phyloP scores from a whole-genome alignment of 2,888 invertebrate species.

The Acanthoscelides obtectus region DNA sequence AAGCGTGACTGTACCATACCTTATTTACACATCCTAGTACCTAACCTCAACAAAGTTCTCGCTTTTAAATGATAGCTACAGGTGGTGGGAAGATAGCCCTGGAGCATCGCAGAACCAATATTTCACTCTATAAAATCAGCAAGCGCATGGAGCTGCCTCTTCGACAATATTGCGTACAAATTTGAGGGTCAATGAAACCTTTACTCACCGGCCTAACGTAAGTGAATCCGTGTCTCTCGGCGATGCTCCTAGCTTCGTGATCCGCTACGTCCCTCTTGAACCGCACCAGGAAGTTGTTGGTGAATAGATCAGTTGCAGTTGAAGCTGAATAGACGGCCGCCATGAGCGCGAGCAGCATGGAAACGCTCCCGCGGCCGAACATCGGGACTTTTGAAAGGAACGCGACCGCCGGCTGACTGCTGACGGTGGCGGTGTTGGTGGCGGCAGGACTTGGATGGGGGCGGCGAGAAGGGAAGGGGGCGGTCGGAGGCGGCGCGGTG shows the following conservation, averaged over 20 bases:
- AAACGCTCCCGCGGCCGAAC: constrained; percentile 41
- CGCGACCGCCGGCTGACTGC: constrained; percentile 22
- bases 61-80: no score
- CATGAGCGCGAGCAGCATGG: constrained; percentile 26
- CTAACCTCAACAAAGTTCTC: no score
- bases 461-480: neutral
- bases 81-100: no score
- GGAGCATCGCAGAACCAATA: no score
- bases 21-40: no score
- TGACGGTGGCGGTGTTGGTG: constrained; percentile 15
- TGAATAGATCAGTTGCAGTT: constrained; percentile 62
- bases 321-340: constrained; percentile 27
- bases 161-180: no score
- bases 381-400: constrained; percentile 35
- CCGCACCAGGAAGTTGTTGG: constrained; percentile 92
- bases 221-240: constrained; percentile 86
- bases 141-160: no score
- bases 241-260: constrained; percentile 75
- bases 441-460: constrained; percentile 8
- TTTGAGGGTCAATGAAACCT: no score
- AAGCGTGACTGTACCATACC: no score
- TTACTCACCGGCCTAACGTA: constrained; percentile 89
- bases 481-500: neutral
- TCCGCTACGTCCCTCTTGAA: constrained; percentile 75
- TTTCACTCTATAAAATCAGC: no score